A percentile compares a stretch with the other conserved stretches of the same genome.
phyloP scores from a whole-genome alignment of 2,888 invertebrate genomes.

The Tipula unca region DNA sequence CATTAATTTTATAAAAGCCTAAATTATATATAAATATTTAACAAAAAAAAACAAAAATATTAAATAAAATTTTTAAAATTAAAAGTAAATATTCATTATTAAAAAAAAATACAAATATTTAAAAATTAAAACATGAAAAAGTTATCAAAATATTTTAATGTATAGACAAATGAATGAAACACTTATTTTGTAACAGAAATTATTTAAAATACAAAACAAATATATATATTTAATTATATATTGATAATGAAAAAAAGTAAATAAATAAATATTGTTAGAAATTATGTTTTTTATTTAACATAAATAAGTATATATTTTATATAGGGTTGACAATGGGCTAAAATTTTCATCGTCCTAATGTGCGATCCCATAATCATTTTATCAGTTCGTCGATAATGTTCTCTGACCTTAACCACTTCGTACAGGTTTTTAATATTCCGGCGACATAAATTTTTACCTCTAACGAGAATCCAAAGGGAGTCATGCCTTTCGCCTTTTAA shows the following conservation, averaged over 20 bases:
- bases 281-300: background rate
- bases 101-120: background rate
- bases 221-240: background rate
- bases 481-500: too few relatives aligned
- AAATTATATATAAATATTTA: background rate
- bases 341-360: too few relatives aligned
- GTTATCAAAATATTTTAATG: background rate
- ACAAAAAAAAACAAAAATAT: background rate
- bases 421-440: too few relatives aligned
- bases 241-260: background rate
- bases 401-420: too few relatives aligned
- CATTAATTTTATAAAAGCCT: slow-evolving; percentile 17
- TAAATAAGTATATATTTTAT: too few relatives aligned
- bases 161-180: background rate
- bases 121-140: background rate
- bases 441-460: too few relatives aligned
- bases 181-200: background rate
- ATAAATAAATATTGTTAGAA: slow-evolving; percentile 8
- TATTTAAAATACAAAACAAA: background rate
- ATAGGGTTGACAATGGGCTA: too few relatives aligned
- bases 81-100: background rate
- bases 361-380: too few relatives aligned
- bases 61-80: background rate
- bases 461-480: too few relatives aligned
- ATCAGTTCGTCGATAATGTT: too few relatives aligned